Evolutionary conservation across 2,113 vertebrate species (phyloP).

Genomic region (Zapornia atra): DNA sequence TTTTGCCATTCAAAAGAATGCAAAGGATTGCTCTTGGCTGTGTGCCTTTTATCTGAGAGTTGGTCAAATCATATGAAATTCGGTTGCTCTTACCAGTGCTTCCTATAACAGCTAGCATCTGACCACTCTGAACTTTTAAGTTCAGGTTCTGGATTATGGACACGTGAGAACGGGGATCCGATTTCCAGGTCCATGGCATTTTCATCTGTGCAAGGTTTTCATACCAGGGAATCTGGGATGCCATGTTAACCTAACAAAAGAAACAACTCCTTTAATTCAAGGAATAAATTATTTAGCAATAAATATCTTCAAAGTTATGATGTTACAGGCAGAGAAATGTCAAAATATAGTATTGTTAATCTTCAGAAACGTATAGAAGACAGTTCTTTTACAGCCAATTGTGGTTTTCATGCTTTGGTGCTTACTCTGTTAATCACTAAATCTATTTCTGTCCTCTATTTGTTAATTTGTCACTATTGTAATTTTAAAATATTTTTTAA

Average conservation of each 20-base stretch:
- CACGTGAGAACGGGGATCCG: slow-evolving; percentile 63
- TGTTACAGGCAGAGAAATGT: neutral
- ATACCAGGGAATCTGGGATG: slow-evolving; percentile 93
- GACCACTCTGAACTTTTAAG: slow-evolving; percentile 88
- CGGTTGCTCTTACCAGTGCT: slow-evolving; percentile 84
- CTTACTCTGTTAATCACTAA: neutral
- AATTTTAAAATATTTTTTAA: neutral
- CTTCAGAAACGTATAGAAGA: neutral
- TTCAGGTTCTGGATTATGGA: slow-evolving; percentile 85
- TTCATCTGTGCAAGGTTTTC: slow-evolving; percentile 88
- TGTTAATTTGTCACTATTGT: neutral
- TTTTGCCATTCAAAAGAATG: neutral
- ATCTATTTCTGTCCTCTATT: neutral
- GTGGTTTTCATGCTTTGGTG: neutral
- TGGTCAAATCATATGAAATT: neutral
- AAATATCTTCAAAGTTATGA: neutral
- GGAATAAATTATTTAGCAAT: neutral
- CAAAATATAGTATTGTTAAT: neutral
- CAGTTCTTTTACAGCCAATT: neutral
- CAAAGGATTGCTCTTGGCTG: neutral
- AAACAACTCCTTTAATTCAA: neutral
- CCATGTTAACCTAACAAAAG: slow-evolving; percentile 81
- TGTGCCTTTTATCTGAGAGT: neutral
- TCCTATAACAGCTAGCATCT: slow-evolving; percentile 95
- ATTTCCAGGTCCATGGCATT: slow-evolving; percentile 84